Percentiles rank a stretch among this genome's conserved stretches.
Evolutionary conservation across 1,140 invertebrate species (phyloP).

Genomic region (Bombus confusus): DNA sequence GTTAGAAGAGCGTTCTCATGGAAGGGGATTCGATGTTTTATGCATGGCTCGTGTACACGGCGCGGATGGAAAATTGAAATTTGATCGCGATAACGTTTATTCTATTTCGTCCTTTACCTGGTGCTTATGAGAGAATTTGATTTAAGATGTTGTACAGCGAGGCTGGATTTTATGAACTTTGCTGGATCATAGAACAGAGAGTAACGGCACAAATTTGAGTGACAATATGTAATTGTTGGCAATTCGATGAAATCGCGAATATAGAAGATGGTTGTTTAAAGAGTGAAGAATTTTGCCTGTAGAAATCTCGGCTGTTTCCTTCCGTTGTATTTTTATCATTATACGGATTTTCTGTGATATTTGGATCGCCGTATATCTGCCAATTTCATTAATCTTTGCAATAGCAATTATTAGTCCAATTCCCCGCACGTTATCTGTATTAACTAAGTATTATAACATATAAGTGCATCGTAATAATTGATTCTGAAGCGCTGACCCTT

Average conservation of each 20-base stretch:
- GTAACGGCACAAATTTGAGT: no score
- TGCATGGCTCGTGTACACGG: background rate
- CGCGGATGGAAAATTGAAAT: background rate
- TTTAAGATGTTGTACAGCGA: background rate
- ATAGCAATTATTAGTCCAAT: background rate
- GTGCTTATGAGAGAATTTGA: background rate
- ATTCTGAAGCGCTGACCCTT: background rate
- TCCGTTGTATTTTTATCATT: no score
- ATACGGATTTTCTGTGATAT: no score
- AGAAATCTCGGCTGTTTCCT: no score
- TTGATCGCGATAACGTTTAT: background rate
- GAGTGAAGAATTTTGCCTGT: no score
- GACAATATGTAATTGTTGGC: no score
- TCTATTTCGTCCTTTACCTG: background rate
- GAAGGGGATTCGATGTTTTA: slow-evolving; percentile 2
- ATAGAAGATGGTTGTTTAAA: no score
- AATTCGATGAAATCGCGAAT: no score
- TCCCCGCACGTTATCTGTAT: background rate
- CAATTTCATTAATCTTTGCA: background rate
- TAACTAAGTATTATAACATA: background rate
- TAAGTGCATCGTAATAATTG: slow-evolving; percentile 11
- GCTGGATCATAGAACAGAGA: no score
- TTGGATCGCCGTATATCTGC: background rate
- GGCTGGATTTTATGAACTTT: background rate
- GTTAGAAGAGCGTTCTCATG: background rate